phyloP scores from a whole-genome alignment of 2,113 vertebrate genomes.

The Misgurnus mizolepis region DNA sequence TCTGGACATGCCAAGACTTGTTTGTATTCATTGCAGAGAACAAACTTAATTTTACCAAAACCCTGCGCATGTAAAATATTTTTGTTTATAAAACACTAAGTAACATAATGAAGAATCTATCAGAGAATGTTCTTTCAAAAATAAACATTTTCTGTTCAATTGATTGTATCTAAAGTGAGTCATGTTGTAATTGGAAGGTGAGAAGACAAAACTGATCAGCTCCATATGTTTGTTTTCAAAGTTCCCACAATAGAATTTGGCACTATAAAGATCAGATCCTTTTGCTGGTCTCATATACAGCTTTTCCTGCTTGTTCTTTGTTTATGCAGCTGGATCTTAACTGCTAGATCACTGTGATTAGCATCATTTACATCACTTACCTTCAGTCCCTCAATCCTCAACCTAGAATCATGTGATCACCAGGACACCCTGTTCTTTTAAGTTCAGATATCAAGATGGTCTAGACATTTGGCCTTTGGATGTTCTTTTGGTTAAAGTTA shows the following conservation, averaged over 20 bases:
- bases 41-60: too few relatives aligned
- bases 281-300: conserved; percentile 35
- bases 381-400: conserved; percentile 48
- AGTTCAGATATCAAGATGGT: conserved; percentile 29
- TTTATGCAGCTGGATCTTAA: conserved; percentile 62
- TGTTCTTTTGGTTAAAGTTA: conserved; percentile 36
- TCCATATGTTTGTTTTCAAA: conserved; percentile 58
- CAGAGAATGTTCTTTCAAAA: conserved; percentile 5
- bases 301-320: conserved; percentile 41
- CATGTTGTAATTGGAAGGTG: conserved; percentile 47
- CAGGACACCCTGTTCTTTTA: conserved; percentile 36
- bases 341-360: conserved; percentile 53
- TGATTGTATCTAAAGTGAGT: conserved; percentile 24
- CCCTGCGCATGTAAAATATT: too few relatives aligned
- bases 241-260: conserved; percentile 40
- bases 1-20: too few relatives aligned
- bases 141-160: conserved; percentile 37
- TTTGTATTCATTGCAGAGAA: too few relatives aligned
- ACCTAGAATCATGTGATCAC: conserved; percentile 50
- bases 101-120: conserved; percentile 1
- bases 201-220: conserved; percentile 44
- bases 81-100: too few relatives aligned
- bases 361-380: conserved; percentile 62
- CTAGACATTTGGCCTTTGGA: conserved; percentile 38
- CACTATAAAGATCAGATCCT: conserved; percentile 51